Base-by-base conservation (phyloP, 2,113 vertebrate genomes). In the Cichladusa arquata region DNA sequence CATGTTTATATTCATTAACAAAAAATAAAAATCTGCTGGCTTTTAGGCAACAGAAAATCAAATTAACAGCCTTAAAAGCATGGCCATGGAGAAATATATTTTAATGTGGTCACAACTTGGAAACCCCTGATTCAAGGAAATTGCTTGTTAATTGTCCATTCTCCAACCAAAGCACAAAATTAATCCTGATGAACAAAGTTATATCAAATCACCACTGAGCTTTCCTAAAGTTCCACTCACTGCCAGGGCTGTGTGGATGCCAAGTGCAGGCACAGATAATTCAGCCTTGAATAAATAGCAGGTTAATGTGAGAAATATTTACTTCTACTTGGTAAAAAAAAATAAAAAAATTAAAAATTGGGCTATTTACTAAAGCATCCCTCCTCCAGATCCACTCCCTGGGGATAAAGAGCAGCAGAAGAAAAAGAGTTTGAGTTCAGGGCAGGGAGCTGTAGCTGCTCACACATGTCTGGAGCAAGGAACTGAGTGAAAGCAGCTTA, bases 391-490 rank as follows among this genome's bases (percentile, higher is more conserved):
- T 20, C 36, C 47, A 6, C 38, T 16, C 1, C 5, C 19, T 24
- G 60, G 66, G 53, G 12, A 50, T 9, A 14, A 78, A 23, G 40
- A 57, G 57, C 7, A 42, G 18, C 31, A 53, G 80, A 34, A 60
- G 17, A 28, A n/a, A n/a, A 7, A 60, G 17, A 1, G 15, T 29
- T 16, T 38, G 67, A 26, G 38, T 4, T 71, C 40, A 24, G 50
- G 1, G 2, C 3, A 7, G 23, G 16, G 80, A 67, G 50, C 3
- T 26, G 6, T 14, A 45, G 33, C n/a, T 17, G 1, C 19, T n/a
- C 22, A 40, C 48, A 17, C 3, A 33, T 8, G 40, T 42, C 54
- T 58, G 58, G 12, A 48, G 28, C 3, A 13, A 53, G 18, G 34
- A 48, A 12, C 0, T 53, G 61, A 74, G 42, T 4, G 25, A 60